Percentiles rank a stretch among this genome's conserved stretches.
Conservation (phyloP, 1,140 invertebrate species). For the Asobara japonica region DNA sequence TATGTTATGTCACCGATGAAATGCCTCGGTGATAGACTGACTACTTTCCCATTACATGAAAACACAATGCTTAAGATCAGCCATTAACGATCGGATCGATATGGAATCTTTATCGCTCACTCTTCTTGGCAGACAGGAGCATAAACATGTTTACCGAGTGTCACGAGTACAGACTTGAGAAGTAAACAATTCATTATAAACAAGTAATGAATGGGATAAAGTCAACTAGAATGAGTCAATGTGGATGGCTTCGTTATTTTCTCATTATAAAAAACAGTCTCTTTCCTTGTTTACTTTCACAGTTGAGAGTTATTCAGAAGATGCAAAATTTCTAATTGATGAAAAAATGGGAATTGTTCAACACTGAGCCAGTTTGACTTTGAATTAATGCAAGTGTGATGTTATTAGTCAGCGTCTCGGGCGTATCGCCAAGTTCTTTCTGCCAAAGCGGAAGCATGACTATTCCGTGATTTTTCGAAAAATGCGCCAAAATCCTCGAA, state of each 20-base stretch:
- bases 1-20: neutral
- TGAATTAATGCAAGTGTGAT: neutral
- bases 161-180: neutral
- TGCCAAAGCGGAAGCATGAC: neutral
- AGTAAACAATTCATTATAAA: too few relatives aligned
- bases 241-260: too few relatives aligned
- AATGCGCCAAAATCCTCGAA: neutral
- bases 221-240: too few relatives aligned
- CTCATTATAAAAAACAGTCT: too few relatives aligned
- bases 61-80: neutral
- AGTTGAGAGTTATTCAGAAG: too few relatives aligned
- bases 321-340: neutral
- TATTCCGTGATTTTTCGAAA: neutral
- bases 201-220: too few relatives aligned
- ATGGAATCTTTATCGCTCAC: neutral
- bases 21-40: neutral
- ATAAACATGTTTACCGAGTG: neutral
- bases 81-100: neutral
- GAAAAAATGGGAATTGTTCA: neutral
- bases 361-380: neutral
- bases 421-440: neutral
- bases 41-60: neutral
- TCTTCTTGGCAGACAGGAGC: neutral
- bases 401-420: neutral
- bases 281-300: too few relatives aligned